Base-by-base conservation (phyloP, 2,888 invertebrate genomes). In the Amblyjoppa proteus region DNA sequence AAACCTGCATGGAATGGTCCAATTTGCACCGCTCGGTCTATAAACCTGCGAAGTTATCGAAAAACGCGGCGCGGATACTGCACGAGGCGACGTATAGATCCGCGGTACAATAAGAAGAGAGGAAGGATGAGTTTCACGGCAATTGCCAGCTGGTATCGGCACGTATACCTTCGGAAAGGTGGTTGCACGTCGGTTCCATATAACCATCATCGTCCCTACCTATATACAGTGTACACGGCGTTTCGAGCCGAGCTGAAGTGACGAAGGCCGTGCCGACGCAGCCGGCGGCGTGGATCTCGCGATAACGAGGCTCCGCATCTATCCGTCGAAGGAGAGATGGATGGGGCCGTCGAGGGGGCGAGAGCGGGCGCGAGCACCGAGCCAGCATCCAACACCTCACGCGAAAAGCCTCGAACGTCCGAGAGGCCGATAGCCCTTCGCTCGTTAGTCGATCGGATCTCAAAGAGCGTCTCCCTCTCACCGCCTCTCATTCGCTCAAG, bases 131-230 rank as follows among this genome's bases (percentile, higher is more conserved):
- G n/a, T 58, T 64, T 53, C 56, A 53, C 75, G 79, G 66, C 79
- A 58, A 85, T 82, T 76, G 79, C 71, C 85, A 82, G 81, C 76
- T 85, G 81, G 78, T 85, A 85, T 85, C 85, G 81, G 78, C 81
- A 79, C 79, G 79, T 82, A 85, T 85, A 66, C 75, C 79, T 68
- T 16, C 56, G 56, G 68, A 64, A 79, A 85, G 71, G 76, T 74
- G 79, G 71, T 82, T 75, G 61, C 69, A 68, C 81, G 71, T 78
- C 28, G 66, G 53, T 58, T 64, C 69, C 38, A 80, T 49, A 68
- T 58, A 58, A n/a, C 25, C 16, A 28, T 75, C 34, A 53, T 13
- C 49, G 13, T 61, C n/a, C 13, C 68, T 77, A 64, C 41, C 68
- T 45, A 74, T 64, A 66, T 25, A 13, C 28, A n/a, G 13, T 81